A percentile compares a stretch with the other conserved stretches of the same genome.
Conservation (phyloP, 2,797 vertebrate genomes). For the Salmo trutta region DNA sequence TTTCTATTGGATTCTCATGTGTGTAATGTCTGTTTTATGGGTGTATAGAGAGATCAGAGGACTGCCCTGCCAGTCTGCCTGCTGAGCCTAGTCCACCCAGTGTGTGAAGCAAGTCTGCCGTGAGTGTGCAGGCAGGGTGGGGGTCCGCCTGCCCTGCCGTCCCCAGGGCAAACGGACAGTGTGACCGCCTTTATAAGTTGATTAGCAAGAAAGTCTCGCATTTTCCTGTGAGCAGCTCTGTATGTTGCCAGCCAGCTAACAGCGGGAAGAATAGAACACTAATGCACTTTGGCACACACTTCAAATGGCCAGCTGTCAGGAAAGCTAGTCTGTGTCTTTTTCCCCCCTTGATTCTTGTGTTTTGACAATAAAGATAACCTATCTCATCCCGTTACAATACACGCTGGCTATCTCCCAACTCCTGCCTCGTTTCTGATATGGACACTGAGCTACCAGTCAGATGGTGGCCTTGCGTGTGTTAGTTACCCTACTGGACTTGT, state of each 20-base stretch:
- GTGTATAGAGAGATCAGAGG: background rate
- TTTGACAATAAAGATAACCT: constrained; percentile 85
- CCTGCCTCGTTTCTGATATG: constrained; percentile 54
- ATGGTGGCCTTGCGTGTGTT: constrained; percentile 42
- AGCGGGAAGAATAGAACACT: constrained; percentile 62
- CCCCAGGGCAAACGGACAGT: constrained; percentile 58
- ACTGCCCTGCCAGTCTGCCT: constrained; percentile 15
- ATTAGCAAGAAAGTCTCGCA: constrained; percentile 81
- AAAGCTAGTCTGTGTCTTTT: constrained; percentile 76
- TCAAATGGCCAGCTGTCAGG: constrained; percentile 78
- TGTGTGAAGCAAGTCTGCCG: constrained; percentile 76
- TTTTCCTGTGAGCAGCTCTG: constrained; percentile 77
- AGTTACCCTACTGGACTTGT: too few relatives aligned
- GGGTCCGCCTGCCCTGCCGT: constrained; percentile 18
- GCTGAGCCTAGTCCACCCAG: background rate
- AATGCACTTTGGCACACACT: constrained; percentile 81
- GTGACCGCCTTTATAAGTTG: constrained; percentile 76
- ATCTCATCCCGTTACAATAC: constrained; percentile 74
- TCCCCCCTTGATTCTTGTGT: constrained; percentile 79
- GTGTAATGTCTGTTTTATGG: background rate
- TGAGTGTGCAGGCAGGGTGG: constrained; percentile 70
- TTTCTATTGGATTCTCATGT: background rate
- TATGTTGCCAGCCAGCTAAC: constrained; percentile 65
- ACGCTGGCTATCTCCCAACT: constrained; percentile 66
- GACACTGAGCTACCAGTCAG: constrained; percentile 39